Base-by-base conservation (phyloP, 2,797 vertebrate genomes). In the Decapterus maruadsi region DNA sequence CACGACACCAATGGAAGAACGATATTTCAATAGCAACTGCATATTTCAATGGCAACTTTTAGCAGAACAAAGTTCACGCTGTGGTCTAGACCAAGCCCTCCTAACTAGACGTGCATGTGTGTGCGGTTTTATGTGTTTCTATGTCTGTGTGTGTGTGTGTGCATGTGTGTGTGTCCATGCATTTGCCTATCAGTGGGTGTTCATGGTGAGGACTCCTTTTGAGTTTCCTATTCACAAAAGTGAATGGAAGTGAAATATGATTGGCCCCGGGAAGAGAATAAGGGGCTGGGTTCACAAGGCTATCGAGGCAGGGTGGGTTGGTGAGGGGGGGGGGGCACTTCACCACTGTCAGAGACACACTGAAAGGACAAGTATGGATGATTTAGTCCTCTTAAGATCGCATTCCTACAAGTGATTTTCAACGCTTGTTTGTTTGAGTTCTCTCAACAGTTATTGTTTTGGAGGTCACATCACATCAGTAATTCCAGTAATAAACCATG, bases 241-340 rank as follows among this genome's bases (percentile, higher is more conserved):
- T 94, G 92, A 94, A 95, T 90, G 88, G 89, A 83, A 87, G 86
- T 91, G 88, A 87, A 88, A 92, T 92, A 88, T 92, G 93, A 96
- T 94, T 95, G 94, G 94, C 83, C 83, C 59, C 26, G n/a, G 51
- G 60, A 66, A 80, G 60, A 87, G 85, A 92, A 92, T 87, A 77
- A 90, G 82, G 86, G 88, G 85, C 68, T 88, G 91, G 79, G 86
- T 89, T 91, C 90, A 94, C 88, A 83, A 94, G 93, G 89, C 85
- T 91, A 84, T 85, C 86, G 29, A 73, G 84, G 77, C 59, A 54
- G 74, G 65, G 62, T 36, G 38, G 11, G 31, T 14, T 4, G 42
- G 51, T 26, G 26, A 26, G 26, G 26, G 26, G 84, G 71, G 26
- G 26, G 26, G 84, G 71, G n/a, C 74, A 81, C 88, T 90, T 89